phyloP scores from a whole-genome alignment of 2,888 invertebrate species.

The Geophilus truncorum region DNA sequence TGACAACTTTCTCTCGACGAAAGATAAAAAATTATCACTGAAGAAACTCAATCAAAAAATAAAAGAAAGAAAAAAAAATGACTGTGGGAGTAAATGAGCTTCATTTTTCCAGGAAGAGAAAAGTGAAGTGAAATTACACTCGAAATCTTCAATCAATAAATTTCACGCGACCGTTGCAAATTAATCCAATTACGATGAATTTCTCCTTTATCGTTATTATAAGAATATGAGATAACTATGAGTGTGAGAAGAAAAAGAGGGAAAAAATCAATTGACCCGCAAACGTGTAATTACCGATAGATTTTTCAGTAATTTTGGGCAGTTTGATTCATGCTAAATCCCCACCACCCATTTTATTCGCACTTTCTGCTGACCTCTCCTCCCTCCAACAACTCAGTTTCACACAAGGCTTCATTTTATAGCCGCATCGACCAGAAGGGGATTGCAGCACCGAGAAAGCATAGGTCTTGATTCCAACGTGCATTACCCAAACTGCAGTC shows the following conservation, averaged over 20 bases:
- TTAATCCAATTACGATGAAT: background rate
- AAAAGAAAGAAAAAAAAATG: background rate
- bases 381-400: background rate
- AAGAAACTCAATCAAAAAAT: too few relatives aligned
- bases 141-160: background rate
- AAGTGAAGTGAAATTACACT: background rate
- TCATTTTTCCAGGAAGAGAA: background rate
- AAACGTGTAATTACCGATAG: background rate
- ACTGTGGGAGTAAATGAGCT: background rate
- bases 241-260: too few relatives aligned
- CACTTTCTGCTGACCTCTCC: background rate
- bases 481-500: background rate
- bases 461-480: constrained; percentile 11
- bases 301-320: background rate
- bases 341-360: background rate
- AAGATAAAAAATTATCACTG: background rate
- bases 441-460: constrained; percentile 1
- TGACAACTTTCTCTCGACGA: background rate
- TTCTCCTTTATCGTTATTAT: too few relatives aligned
- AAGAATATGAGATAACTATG: too few relatives aligned
- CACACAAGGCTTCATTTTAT: background rate
- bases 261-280: background rate
- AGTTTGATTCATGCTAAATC: background rate
- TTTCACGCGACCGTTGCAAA: background rate
- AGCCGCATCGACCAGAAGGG: background rate